Percentiles rank a stretch among this genome's conserved stretches.
Conservation (phyloP, 2,797 vertebrate genomes). For the Carcharodon carcharias region DNA sequence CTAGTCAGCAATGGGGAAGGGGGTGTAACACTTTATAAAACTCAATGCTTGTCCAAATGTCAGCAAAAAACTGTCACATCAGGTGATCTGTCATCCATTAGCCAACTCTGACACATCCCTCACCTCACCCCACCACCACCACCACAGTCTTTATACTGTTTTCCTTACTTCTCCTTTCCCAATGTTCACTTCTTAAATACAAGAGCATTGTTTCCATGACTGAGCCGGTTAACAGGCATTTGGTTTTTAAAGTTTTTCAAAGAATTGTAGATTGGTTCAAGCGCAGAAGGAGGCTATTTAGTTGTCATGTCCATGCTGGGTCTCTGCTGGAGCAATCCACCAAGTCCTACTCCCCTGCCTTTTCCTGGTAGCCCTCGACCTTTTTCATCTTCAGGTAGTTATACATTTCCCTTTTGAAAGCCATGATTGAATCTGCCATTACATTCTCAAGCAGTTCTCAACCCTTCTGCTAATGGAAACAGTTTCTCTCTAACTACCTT, state of each 20-base stretch:
- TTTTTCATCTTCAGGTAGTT: too few relatives aligned
- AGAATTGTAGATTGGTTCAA: too few relatives aligned
- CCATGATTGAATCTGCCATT: too few relatives aligned
- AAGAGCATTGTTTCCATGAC: not conserved
- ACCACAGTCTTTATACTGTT: not conserved
- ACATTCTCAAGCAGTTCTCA: too few relatives aligned
- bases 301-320: too few relatives aligned
- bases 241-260: not conserved
- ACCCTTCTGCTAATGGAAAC: too few relatives aligned
- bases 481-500: too few relatives aligned
- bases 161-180: not conserved
- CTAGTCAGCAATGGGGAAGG: not conserved
- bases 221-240: not conserved
- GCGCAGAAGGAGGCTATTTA: too few relatives aligned
- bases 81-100: not conserved
- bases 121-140: not conserved
- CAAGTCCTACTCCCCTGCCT: too few relatives aligned
- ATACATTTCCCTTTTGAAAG: too few relatives aligned
- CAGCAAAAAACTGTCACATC: not conserved
- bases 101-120: not conserved
- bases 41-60: not conserved
- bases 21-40: not conserved
- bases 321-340: too few relatives aligned
- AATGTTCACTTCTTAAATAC: not conserved
- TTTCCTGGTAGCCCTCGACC: too few relatives aligned